These are phyloP conservation scores for Euglossa dilemma DNA, from an alignment of 1,140 invertebrate species.

Conservation along the genomic window DNA sequence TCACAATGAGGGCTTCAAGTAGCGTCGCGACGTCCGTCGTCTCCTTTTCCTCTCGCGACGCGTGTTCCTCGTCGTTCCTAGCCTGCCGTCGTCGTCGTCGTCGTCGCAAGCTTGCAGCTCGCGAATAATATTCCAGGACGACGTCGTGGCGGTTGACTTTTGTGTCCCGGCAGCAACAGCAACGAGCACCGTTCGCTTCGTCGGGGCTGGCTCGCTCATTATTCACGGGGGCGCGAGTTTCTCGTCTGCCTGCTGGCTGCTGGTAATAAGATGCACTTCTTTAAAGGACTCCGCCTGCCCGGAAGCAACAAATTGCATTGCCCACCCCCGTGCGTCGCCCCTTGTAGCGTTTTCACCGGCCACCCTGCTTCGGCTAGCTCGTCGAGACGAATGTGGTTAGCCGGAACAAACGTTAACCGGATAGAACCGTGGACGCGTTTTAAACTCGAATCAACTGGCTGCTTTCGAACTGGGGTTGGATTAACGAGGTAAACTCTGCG, in stretches of 20 bases:
- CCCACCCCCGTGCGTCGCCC: background rate
- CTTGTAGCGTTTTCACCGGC: background rate
- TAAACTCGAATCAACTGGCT: constrained; percentile 1
- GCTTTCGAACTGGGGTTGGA: background rate
- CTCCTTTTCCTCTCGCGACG: constrained; percentile 35
- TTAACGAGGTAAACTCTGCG: constrained; percentile 37
- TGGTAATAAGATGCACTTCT: constrained; percentile 69
- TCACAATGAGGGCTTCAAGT: constrained; percentile 52
- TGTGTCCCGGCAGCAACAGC: constrained; percentile 47
- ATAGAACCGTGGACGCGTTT: constrained; percentile 31
- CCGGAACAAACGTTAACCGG: constrained; percentile 59
- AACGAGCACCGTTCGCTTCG: background rate
- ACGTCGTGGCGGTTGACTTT: constrained; percentile 50
- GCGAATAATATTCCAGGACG: constrained; percentile 60
- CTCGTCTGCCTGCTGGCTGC: constrained; percentile 56
- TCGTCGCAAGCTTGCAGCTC: background rate
- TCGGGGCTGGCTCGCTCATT: constrained; percentile 52
- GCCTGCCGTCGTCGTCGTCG: constrained; percentile 20
- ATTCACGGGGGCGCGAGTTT: constrained; percentile 65
- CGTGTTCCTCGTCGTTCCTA: constrained; percentile 12
- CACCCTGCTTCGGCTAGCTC: background rate
- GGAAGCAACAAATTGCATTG: constrained; percentile 67
- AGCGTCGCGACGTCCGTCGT: constrained; percentile 56
- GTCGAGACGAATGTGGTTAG: constrained; percentile 54
- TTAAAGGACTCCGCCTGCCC: constrained; percentile 61